These are phyloP conservation scores for Perca schrenkii DNA, from an alignment of 2,113 vertebrate genomes.

Conservation along the genomic window DNA sequence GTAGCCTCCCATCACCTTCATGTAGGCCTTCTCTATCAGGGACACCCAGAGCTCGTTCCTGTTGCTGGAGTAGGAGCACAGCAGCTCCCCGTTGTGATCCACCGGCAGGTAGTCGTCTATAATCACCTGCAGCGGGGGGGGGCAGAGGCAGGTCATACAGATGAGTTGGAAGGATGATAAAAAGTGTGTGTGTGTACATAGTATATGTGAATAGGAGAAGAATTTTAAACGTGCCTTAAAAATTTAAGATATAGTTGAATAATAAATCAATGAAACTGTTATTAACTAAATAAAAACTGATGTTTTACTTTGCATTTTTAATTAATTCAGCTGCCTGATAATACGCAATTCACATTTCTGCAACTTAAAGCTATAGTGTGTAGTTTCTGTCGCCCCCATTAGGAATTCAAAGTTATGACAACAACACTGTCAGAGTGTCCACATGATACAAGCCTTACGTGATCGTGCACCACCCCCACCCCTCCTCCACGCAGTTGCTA, in stretches of 20 bases:
- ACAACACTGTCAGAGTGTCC: no score
- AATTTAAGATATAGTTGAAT: no score
- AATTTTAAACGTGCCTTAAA: no score
- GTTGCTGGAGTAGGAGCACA: conserved; percentile 98
- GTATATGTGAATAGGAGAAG: no score
- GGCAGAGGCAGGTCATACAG: background rate
- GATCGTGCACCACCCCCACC: no score
- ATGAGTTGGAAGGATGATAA: background rate
- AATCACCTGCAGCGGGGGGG: conserved; percentile 87
- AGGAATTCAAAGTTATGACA: no score
- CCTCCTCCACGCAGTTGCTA: no score
- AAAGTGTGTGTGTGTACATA: background rate
- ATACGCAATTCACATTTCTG: background rate
- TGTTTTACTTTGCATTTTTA: background rate
- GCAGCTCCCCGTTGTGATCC: conserved; percentile 94
- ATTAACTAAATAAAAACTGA: background rate
- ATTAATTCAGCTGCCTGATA: background rate
- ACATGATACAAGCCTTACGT: no score
- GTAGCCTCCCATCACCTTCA: conserved; percentile 99
- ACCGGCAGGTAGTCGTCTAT: conserved; percentile 97
- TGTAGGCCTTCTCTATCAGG: conserved; percentile 99
- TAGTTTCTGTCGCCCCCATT: no score
- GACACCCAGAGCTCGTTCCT: conserved; percentile 98
- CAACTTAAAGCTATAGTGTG: background rate
- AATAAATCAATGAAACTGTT: no score